phyloP scores from a whole-genome alignment of 2,888 invertebrate genomes.

The Smittia sp. region DNA sequence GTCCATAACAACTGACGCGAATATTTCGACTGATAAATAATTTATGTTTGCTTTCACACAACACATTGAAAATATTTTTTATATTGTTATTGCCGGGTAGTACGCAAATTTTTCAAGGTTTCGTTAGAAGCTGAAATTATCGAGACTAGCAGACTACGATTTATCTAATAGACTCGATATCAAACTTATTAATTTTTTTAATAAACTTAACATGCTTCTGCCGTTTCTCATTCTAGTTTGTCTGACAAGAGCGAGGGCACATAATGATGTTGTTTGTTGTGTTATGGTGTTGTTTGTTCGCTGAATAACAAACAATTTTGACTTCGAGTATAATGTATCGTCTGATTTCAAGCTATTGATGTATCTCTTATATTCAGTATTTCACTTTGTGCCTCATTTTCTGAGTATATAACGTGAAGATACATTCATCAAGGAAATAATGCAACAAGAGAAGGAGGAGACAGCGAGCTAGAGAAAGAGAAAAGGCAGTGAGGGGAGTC shows the following conservation, averaged over 20 bases:
- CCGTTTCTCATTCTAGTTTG: neutral
- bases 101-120: too few species aligned
- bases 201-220: conserved; percentile 29
- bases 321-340: conserved; percentile 11
- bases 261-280: conserved; percentile 38
- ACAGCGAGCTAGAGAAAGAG: too few species aligned
- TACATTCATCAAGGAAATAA: conserved; percentile 7
- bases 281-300: conserved; percentile 33
- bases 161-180: too few species aligned
- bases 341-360: conserved; percentile 10
- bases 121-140: too few species aligned
- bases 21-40: conserved; percentile 17
- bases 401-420: neutral
- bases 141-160: too few species aligned
- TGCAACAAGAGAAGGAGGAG: neutral
- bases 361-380: neutral
- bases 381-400: neutral
- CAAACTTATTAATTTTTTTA: conserved; percentile 28
- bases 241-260: neutral
- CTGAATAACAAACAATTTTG: conserved; percentile 39
- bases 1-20: conserved; percentile 39
- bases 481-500: neutral
- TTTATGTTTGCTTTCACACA: conserved; percentile 24
- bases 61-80: conserved; percentile 9
- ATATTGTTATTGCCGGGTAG: too few species aligned